Percentiles rank a stretch among this genome's conserved stretches.
Conservation (phyloP, 2,888 invertebrate genomes). For the Conus canariensis region DNA sequence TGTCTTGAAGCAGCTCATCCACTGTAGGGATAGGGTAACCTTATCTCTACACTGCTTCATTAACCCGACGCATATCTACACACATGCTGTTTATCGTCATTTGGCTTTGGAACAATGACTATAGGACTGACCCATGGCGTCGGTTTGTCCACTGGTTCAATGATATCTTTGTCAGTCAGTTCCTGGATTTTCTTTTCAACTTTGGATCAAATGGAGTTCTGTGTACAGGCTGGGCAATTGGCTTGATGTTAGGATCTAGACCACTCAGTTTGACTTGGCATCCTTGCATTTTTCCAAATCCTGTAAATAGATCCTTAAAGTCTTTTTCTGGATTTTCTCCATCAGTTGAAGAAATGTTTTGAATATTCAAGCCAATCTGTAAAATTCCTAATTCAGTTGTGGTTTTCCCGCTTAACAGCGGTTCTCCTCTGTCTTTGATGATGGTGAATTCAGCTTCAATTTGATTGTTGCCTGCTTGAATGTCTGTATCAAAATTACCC, state of each 20-base stretch:
- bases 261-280: too few relatives aligned
- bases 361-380: too few relatives aligned
- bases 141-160: not conserved
- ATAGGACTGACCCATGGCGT: not conserved
- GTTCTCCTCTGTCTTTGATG: too few relatives aligned
- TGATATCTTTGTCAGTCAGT: not conserved
- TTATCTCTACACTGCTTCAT: not conserved
- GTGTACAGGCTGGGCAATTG: not conserved
- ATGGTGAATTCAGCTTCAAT: too few relatives aligned
- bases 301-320: too few relatives aligned
- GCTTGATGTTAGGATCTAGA: not conserved
- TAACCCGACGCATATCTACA: not conserved
- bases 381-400: too few relatives aligned
- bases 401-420: too few relatives aligned
- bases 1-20: not conserved
- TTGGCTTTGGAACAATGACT: conserved; percentile 12
- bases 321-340: not conserved
- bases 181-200: not conserved
- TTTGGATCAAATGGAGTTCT: not conserved
- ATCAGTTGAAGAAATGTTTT: not conserved
- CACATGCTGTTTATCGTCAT: not conserved
- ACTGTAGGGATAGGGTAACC: not conserved
- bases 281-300: too few relatives aligned
- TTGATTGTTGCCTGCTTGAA: not conserved
- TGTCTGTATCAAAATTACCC: too few relatives aligned